Evolutionary conservation across 2,113 vertebrate genomes (phyloP).

Genomic region (Chaetops frenatus): DNA sequence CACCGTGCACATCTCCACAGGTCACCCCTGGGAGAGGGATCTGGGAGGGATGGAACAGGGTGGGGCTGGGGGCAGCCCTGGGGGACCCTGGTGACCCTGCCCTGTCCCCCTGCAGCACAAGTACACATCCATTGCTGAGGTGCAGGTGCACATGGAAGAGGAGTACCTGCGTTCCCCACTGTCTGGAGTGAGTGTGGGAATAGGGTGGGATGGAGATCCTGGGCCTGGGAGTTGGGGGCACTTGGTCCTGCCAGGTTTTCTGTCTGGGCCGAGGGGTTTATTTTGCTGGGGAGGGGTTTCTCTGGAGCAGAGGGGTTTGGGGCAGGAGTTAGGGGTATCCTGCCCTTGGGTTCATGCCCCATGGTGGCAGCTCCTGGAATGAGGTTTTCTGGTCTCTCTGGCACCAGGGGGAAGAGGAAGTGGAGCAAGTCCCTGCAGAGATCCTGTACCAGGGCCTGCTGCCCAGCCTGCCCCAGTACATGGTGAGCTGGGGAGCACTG

Average conservation of each 20-base stretch:
- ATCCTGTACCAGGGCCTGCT: conserved; percentile 95
- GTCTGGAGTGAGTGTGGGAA: conserved; percentile 80
- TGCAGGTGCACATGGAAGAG: conserved; percentile 91
- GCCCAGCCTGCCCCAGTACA: conserved; percentile 96
- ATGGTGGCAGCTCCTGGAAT: rapidly evolving
- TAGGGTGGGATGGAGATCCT: background rate
- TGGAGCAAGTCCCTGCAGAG: conserved; percentile 89
- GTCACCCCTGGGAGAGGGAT: background rate
- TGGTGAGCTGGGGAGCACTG: conserved; percentile 78
- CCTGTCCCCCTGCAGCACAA: conserved; percentile 80
- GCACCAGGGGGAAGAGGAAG: conserved; percentile 90
- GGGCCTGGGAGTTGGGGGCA: background rate
- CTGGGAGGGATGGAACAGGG: background rate
- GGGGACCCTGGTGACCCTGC: rapidly evolving
- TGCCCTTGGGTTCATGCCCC: background rate
- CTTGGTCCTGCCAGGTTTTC: background rate
- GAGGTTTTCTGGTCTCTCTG: background rate
- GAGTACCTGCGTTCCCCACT: conserved; percentile 92
- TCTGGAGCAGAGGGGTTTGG: background rate
- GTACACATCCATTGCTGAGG: conserved; percentile 91
- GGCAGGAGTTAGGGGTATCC: background rate
- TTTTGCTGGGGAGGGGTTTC: background rate
- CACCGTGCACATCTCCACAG: rapidly evolving
- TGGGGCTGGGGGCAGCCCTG: background rate
- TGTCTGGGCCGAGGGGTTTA: background rate